Base-by-base conservation (phyloP, 2,797 vertebrate genomes). In the Sebastolobus alascanus region DNA sequence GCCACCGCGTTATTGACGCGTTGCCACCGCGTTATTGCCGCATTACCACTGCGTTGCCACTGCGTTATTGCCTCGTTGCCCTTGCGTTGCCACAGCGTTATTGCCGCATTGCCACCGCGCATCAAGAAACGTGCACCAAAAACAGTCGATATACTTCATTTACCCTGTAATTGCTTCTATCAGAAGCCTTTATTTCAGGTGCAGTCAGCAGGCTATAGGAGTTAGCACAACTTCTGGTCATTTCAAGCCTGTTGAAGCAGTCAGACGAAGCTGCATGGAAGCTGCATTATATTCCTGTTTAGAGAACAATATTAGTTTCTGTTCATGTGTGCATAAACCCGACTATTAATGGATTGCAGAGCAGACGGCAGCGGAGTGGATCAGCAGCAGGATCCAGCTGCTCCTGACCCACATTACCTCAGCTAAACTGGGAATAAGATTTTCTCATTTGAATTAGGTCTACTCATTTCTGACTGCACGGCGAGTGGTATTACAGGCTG, bases 321-420 rank as follows among this genome's bases (percentile, higher is more conserved):
- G 54, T 76, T 63, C 43, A n/a, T 58, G 65, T 68, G 35, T 71
- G 61, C 35, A 56, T 66, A 81, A 77, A 80, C 11, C 37, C 11
- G 0, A 27, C 54, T 73, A 70, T 87, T 84, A 83, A 83, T 76
- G 83, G 79, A 58, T 73, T 77, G 74, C 66, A 37, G 71, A 86
- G 80, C 72, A 88, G 80, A 80, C 52, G 16, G 68, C 75, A 82
- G 72, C 59, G 9, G 79, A 81, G 68, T 67, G 70, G 82, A 89
- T 89, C 82, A 88, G 82, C 59, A 20, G 40, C 59, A 38, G 78
- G 64, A 87, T 86, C 73, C 86, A 88, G 79, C 84, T 88, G 86
- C 79, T 89, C 65, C 84, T 86, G 87, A 89, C 73, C 85, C 87
- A 89, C 79, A 90, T 91, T 84, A 87, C 67, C 72, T 84, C 84